Evolutionary conservation across 2,888 invertebrate genomes (phyloP).

Genomic region (Ceriagrion tenellum): DNA sequence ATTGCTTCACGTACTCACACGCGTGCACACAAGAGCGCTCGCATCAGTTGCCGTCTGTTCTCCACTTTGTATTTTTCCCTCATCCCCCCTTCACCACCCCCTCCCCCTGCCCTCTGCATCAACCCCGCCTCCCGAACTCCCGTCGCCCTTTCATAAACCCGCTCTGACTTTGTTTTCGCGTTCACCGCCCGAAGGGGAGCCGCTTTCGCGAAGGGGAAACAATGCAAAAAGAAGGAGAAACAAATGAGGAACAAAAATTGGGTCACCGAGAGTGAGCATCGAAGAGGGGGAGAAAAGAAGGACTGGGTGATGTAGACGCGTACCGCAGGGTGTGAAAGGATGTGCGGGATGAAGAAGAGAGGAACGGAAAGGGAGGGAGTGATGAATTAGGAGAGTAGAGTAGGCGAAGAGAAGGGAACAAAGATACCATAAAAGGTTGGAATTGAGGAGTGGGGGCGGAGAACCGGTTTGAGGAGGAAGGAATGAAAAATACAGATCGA

Average conservation of each 20-base stretch:
- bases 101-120: background rate
- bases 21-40: background rate
- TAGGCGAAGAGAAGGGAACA: background rate
- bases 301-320: background rate
- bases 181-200: conserved; percentile 47
- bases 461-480: background rate
- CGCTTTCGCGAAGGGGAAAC: conserved; percentile 23
- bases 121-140: background rate
- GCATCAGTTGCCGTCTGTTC: background rate
- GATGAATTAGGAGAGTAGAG: background rate
- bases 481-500: background rate
- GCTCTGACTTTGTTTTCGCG: conserved; percentile 49
- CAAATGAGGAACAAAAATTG: conserved; percentile 52
- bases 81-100: background rate
- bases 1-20: background rate
- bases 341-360: too few species aligned
- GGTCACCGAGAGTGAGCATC: conserved; percentile 51
- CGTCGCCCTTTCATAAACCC: conserved; percentile 1
- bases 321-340: background rate
- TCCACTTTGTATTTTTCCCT: too few species aligned
- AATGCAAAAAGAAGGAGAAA: conserved; percentile 40
- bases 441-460: background rate
- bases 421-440: background rate
- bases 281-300: background rate
- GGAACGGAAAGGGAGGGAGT: background rate